Evolutionary conservation across 2,888 invertebrate genomes (phyloP).

Genomic region (Noctuana brunneofusca): DNA sequence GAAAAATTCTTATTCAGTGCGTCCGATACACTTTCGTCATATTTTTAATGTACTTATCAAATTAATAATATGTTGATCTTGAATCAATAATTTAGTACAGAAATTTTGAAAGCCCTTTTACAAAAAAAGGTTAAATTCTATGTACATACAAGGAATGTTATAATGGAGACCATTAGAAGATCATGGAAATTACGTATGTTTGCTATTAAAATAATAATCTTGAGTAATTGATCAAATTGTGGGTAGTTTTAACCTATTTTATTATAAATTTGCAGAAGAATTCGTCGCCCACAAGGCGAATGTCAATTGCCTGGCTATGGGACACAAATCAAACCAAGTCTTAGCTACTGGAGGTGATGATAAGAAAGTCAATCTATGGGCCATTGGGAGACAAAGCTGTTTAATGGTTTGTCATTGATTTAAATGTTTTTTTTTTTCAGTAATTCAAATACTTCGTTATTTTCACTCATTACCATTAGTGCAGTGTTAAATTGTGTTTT

Average conservation of each 20-base stretch:
- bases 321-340: conserved; percentile 95
- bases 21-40: neutral
- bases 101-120: conserved; percentile 2
- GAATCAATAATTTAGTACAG: neutral
- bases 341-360: conserved; percentile 98
- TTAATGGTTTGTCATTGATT: conserved; percentile 90
- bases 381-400: conserved; percentile 96
- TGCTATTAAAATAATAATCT: neutral
- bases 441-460: neutral
- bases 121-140: conserved; percentile 40
- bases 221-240: neutral
- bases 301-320: conserved; percentile 94
- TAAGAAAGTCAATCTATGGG: conserved; percentile 98
- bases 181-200: conserved; percentile 92
- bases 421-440: neutral
- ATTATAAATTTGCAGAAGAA: conserved; percentile 85
- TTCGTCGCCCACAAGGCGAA: conserved; percentile 93
- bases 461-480: no score
- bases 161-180: conserved; percentile 84
- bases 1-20: neutral
- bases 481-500: neutral
- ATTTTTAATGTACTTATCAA: neutral
- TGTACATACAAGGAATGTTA: conserved; percentile 50
- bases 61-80: conserved; percentile 1
- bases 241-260: neutral